phyloP scores from a whole-genome alignment of 2,797 vertebrate species.

The Hydrocynus forskahlii region DNA sequence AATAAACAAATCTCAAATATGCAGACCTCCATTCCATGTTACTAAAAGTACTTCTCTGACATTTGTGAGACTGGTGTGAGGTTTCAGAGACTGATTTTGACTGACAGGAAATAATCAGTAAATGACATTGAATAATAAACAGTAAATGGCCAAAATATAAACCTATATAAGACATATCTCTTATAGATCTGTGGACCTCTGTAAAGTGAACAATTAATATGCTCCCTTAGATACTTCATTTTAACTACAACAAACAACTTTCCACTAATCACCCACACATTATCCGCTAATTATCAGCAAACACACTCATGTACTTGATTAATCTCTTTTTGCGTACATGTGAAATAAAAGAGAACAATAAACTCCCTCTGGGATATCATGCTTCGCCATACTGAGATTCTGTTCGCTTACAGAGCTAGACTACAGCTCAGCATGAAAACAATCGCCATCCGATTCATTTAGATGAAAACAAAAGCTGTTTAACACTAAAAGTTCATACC shows the following conservation, averaged over 20 bases:
- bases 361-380: slow-evolving; percentile 8
- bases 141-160: background rate
- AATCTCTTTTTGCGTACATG: slow-evolving; percentile 6
- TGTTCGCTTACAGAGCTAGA: slow-evolving; percentile 9
- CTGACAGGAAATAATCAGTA: background rate
- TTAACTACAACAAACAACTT: slow-evolving; percentile 21
- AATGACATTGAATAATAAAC: no score
- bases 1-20: slow-evolving; percentile 4
- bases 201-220: background rate
- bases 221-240: slow-evolving; percentile 7
- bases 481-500: background rate
- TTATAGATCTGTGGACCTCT: background rate
- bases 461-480: slow-evolving; percentile 9
- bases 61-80: background rate
- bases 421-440: slow-evolving; percentile 20
- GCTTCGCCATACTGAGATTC: slow-evolving; percentile 25
- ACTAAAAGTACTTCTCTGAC: background rate
- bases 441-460: slow-evolving; percentile 20
- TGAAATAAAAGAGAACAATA: slow-evolving; percentile 20
- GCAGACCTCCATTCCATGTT: background rate
- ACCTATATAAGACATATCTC: no score
- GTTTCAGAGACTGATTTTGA: background rate
- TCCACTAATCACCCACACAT: slow-evolving; percentile 18
- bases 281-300: slow-evolving; percentile 19
- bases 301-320: slow-evolving; percentile 6